These are phyloP conservation scores for Microcaecilia unicolor DNA, from an alignment of 2,797 vertebrate genomes.

Conservation along the genomic window DNA sequence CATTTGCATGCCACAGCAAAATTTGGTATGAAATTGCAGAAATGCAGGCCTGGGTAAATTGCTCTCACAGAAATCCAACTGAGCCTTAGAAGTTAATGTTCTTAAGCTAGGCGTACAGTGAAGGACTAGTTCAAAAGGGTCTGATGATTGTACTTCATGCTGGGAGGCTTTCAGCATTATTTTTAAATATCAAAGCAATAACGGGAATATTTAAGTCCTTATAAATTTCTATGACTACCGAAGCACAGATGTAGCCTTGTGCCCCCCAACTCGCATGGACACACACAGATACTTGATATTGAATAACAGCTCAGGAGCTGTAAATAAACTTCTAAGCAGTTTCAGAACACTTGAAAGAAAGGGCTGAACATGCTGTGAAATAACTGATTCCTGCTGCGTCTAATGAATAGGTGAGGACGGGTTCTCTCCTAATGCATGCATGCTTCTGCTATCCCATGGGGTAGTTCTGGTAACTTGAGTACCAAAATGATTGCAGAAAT, in stretches of 20 bases:
- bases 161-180: no score
- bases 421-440: not conserved
- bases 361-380: conserved; percentile 16
- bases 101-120: no score
- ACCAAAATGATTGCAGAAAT: no score
- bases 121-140: no score
- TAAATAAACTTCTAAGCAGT: conserved; percentile 30
- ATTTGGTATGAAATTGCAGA: no score
- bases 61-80: no score
- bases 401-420: not conserved
- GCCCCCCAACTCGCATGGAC: conserved; percentile 3
- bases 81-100: no score
- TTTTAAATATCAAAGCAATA: conserved; percentile 21
- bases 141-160: no score
- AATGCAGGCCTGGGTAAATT: no score
- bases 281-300: conserved; percentile 22
- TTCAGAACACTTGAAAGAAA: conserved; percentile 22
- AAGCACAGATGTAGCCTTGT: conserved; percentile 23
- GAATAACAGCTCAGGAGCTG: conserved; percentile 16
- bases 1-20: no score
- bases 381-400: not conserved
- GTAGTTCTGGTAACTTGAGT: fast-evolving
- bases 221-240: conserved; percentile 21
- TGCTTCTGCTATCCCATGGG: no score
- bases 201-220: conserved; percentile 22